Evolutionary conservation across 2,797 vertebrate species (phyloP).

Genomic region (Rhinogobio ventralis): DNA sequence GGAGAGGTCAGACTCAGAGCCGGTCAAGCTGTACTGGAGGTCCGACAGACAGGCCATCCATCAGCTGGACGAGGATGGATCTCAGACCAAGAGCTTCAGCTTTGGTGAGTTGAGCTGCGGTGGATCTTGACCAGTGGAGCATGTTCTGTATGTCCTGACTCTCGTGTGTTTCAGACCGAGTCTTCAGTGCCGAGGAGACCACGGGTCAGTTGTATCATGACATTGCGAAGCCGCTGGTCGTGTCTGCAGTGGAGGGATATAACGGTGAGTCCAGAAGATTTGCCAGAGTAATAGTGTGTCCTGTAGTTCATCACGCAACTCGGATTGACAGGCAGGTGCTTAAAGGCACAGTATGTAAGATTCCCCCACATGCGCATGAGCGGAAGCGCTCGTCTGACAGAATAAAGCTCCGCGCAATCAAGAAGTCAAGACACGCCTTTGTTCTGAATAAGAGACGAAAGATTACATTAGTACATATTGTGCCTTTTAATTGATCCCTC

Average conservation of each 20-base stretch:
- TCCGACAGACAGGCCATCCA: slow-evolving; percentile 82
- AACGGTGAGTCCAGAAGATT: slow-evolving; percentile 85
- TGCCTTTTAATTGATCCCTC: too few species aligned
- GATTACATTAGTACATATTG: too few species aligned
- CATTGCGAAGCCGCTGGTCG: slow-evolving; percentile 90
- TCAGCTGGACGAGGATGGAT: slow-evolving; percentile 87
- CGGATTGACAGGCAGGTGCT: too few species aligned
- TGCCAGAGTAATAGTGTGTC: too few species aligned
- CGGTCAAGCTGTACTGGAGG: slow-evolving; percentile 80
- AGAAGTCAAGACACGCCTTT: too few species aligned
- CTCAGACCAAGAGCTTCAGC: slow-evolving; percentile 82
- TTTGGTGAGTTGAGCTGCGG: slow-evolving; percentile 82
- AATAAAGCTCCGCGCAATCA: too few species aligned
- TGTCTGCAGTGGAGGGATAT: slow-evolving; percentile 90
- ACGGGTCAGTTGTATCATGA: slow-evolving; percentile 87
- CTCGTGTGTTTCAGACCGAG: slow-evolving; percentile 79
- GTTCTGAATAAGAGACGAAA: too few species aligned
- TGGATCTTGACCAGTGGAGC: not conserved
- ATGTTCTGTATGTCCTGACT: not conserved
- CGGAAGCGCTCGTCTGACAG: too few species aligned
- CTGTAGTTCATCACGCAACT: not conserved
- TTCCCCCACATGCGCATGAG: too few species aligned
- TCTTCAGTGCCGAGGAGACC: slow-evolving; percentile 85
- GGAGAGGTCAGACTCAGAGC: slow-evolving; percentile 70
- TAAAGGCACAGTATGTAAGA: too few species aligned